phyloP scores from a whole-genome alignment of 2,113 vertebrate species.

The Zosterops japonicus region DNA sequence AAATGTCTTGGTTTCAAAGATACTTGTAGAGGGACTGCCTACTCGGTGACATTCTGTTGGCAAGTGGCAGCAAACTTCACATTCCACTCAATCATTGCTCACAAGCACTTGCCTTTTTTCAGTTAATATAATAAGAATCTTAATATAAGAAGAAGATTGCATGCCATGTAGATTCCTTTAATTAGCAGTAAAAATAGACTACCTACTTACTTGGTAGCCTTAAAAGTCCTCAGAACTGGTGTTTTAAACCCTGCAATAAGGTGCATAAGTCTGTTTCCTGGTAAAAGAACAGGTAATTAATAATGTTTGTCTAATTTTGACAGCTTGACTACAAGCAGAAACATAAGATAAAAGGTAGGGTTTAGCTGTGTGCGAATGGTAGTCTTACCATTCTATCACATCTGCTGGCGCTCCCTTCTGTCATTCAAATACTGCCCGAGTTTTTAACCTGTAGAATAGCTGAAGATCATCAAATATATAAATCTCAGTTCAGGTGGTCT shows the following conservation, averaged over 20 bases:
- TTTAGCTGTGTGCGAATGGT: background rate
- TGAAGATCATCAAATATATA: background rate
- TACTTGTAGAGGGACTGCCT: background rate
- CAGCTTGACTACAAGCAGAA: background rate
- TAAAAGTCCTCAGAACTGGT: background rate
- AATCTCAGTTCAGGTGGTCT: background rate
- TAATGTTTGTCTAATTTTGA: background rate
- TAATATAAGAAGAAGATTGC: background rate
- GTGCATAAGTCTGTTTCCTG: background rate
- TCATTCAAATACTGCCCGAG: background rate
- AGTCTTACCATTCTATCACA: background rate
- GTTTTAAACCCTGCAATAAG: background rate
- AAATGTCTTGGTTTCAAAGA: background rate
- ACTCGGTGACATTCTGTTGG: background rate
- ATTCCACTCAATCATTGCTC: background rate
- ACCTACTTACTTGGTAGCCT: background rate
- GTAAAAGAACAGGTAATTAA: background rate
- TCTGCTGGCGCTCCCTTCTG: background rate
- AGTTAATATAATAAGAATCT: background rate
- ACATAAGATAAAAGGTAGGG: background rate
- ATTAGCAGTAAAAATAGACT: background rate
- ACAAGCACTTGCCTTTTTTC: background rate
- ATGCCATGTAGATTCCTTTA: background rate
- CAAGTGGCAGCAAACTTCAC: background rate
- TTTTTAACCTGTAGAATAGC: background rate